Evolutionary conservation across 2,888 invertebrate genomes (phyloP).

Genomic region (Metacarcinus magister): DNA sequence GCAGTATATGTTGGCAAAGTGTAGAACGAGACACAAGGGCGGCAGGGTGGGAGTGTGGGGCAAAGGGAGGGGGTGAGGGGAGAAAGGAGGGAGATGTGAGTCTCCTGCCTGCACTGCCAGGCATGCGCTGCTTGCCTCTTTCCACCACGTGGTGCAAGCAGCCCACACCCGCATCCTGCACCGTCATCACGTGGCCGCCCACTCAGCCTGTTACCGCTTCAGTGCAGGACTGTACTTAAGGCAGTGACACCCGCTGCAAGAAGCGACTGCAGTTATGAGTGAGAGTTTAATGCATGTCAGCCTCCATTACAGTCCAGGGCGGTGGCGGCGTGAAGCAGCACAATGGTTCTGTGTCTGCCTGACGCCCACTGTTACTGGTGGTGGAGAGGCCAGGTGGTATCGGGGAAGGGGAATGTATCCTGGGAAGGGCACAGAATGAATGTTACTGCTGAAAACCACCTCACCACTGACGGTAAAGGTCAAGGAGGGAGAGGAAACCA

Average conservation of each 20-base stretch:
- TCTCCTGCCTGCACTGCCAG: slow-evolving; percentile 27
- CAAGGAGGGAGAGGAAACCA: background rate
- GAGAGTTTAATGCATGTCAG: background rate
- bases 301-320: background rate
- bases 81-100: background rate
- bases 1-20: slow-evolving; percentile 64
- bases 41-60: background rate
- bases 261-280: background rate
- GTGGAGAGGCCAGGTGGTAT: background rate
- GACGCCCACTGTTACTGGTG: background rate
- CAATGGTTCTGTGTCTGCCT: background rate
- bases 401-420: background rate
- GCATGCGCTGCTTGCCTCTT: background rate
- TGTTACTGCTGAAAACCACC: background rate
- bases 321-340: background rate
- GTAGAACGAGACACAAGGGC: slow-evolving; percentile 40
- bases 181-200: slow-evolving; percentile 10
- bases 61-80: background rate
- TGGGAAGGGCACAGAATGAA: background rate
- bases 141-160: slow-evolving; percentile 3
- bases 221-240: background rate
- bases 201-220: background rate
- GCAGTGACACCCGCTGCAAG: background rate
- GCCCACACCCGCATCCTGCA: background rate
- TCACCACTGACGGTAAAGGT: background rate